Evolutionary conservation across 2,797 vertebrate genomes (phyloP).

Genomic region (Cryptoprocta ferox): DNA sequence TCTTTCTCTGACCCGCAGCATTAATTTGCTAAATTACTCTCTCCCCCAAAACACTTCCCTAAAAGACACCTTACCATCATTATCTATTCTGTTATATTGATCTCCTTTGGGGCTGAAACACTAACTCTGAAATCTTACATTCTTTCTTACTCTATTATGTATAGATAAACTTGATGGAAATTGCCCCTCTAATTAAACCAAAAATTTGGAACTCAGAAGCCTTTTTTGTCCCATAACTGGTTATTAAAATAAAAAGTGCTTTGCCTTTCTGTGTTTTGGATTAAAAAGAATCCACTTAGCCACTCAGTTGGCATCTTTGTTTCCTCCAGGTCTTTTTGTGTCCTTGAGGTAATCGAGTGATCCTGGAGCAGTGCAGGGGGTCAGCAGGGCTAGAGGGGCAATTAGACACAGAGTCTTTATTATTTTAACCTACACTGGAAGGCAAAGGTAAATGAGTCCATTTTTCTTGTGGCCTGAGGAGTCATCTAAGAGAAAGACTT

Average conservation of each 20-base stretch:
- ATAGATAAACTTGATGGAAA: not conserved
- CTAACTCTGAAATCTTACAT: not conserved
- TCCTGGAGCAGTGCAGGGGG: not conserved
- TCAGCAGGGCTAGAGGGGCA: not conserved
- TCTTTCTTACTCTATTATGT: not conserved
- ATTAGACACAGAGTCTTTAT: not conserved
- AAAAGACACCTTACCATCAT: not conserved
- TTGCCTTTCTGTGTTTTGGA: conserved; percentile 20
- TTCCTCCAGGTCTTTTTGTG: not conserved
- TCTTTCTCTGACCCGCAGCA: not conserved
- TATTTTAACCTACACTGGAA: not conserved
- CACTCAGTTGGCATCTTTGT: not conserved
- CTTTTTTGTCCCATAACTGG: conserved; percentile 27
- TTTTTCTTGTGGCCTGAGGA: conserved; percentile 7
- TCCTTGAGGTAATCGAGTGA: not conserved
- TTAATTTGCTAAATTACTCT: conserved; percentile 33
- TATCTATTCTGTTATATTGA: not conserved
- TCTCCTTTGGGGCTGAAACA: not conserved
- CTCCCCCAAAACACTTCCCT: not conserved
- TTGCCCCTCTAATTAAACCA: conserved; percentile 3
- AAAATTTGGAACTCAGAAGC: conserved; percentile 11
- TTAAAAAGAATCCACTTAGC: not conserved
- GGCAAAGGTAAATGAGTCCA: not conserved
- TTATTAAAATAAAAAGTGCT: conserved; percentile 38
- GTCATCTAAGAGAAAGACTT: not conserved